A percentile compares a stretch with the other conserved stretches of the same genome.
Evolutionary conservation across 2,113 vertebrate species (phyloP).

Genomic region (Callopanchax toddi): DNA sequence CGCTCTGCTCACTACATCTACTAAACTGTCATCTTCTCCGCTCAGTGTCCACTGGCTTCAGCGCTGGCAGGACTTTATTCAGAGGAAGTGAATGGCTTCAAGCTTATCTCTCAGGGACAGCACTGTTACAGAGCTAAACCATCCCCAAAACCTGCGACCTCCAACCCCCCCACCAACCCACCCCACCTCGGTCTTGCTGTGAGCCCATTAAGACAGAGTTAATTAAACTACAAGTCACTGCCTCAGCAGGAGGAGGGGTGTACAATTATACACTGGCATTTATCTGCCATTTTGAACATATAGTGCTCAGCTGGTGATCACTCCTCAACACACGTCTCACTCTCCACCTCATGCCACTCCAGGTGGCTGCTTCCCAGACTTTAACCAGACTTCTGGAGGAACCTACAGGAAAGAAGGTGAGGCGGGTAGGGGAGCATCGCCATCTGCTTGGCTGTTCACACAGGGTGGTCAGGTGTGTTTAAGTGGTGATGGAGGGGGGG

Average conservation of each 20-base stretch:
- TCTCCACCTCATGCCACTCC: slow-evolving; percentile 11
- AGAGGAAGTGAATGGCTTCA: slow-evolving; percentile 23
- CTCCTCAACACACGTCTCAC: slow-evolving; percentile 34
- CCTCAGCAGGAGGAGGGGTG: slow-evolving; percentile 54
- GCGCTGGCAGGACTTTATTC: slow-evolving; percentile 9
- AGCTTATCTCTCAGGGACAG: slow-evolving; percentile 67
- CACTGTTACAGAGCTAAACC: slow-evolving; percentile 30
- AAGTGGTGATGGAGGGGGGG: background rate
- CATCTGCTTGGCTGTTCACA: slow-evolving; percentile 65
- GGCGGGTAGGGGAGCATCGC: slow-evolving; percentile 12
- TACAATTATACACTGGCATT: too few species aligned
- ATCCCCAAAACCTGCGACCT: slow-evolving; percentile 54
- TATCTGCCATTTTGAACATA: too few species aligned
- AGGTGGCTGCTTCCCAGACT: slow-evolving; percentile 13
- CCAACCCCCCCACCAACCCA: slow-evolving; percentile 33
- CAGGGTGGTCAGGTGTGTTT: slow-evolving; percentile 63
- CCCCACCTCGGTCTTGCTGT: slow-evolving; percentile 68
- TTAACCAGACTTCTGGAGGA: too few species aligned
- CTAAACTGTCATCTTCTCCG: slow-evolving; percentile 29
- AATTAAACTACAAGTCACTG: slow-evolving; percentile 79
- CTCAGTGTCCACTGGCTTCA: slow-evolving; percentile 24
- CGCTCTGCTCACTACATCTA: slow-evolving; percentile 15
- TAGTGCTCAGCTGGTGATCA: too few species aligned
- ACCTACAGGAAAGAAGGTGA: too few species aligned
- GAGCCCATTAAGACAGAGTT: slow-evolving; percentile 76